Conservation (phyloP, 2,888 invertebrate genomes). For the Rhogogaster chlorosoma region DNA sequence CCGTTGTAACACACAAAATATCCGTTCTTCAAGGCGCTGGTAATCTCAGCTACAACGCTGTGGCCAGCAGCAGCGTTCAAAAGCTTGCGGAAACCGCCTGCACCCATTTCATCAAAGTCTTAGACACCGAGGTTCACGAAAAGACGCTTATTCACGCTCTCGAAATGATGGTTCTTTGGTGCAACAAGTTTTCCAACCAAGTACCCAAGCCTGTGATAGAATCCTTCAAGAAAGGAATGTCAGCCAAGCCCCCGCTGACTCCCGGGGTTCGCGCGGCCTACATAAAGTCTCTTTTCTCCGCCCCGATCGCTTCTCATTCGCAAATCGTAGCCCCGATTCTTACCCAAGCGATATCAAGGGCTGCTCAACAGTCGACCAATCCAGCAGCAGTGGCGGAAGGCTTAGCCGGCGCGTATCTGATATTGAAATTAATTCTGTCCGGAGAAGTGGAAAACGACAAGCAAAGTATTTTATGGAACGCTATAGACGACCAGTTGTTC, state of each 20-base stretch:
- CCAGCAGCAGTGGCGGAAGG: constrained; percentile 86
- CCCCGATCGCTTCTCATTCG: constrained; percentile 65
- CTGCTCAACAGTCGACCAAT: constrained; percentile 87
- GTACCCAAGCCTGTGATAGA: constrained; percentile 84
- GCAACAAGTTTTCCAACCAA: constrained; percentile 82
- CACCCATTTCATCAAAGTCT: constrained; percentile 86
- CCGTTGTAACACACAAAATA: constrained; percentile 92
- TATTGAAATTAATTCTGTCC: constrained; percentile 82
- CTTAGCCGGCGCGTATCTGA: constrained; percentile 84
- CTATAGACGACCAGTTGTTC: constrained; percentile 88
- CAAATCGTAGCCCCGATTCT: constrained; percentile 81
- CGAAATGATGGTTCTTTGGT: constrained; percentile 91
- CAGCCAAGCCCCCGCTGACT: constrained; percentile 88
- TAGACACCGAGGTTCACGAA: constrained; percentile 95
- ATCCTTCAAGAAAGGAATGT: constrained; percentile 86
- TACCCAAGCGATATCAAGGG: constrained; percentile 86
- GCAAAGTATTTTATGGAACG: constrained; percentile 83
- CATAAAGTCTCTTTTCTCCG: constrained; percentile 83
- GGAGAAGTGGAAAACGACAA: constrained; percentile 78
- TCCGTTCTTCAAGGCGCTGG: constrained; percentile 91
- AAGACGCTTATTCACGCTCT: constrained; percentile 91
- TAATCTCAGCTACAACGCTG: constrained; percentile 85
- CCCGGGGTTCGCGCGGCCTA: constrained; percentile 89
- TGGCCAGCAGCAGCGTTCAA: constrained; percentile 81
- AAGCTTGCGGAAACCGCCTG: constrained; percentile 82